Conservation (phyloP, 2,888 invertebrate genomes). For the Polylopha cassiicola region DNA sequence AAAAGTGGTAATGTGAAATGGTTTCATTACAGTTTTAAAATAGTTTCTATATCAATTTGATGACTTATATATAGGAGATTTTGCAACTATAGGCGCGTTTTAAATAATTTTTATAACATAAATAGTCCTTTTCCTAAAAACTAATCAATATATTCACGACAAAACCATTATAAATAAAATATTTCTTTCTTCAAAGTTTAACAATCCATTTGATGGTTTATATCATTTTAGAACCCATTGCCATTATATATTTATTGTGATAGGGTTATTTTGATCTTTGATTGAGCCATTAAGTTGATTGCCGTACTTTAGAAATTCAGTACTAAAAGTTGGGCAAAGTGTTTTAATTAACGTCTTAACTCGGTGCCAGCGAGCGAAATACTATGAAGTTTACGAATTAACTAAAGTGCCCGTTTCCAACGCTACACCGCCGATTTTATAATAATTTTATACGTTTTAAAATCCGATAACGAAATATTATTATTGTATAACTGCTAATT, state of each 20-base stretch:
- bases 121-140: no score
- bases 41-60: no score
- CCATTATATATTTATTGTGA: constrained; percentile 60
- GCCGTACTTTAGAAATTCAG: constrained; percentile 71
- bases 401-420: constrained; percentile 63
- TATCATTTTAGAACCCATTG: constrained; percentile 38
- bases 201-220: constrained; percentile 35
- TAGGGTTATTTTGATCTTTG: constrained; percentile 71
- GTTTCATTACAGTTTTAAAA: no score
- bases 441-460: constrained; percentile 42
- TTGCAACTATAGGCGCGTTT: no score
- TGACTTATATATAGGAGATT: no score
- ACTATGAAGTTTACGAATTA: constrained; percentile 72
- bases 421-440: constrained; percentile 49
- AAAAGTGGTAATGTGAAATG: no score
- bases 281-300: constrained; percentile 72
- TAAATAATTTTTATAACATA: no score
- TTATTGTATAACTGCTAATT: no score
- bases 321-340: constrained; percentile 71
- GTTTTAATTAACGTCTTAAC: constrained; percentile 74
- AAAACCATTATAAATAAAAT: constrained; percentile 1
- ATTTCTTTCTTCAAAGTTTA: not conserved
- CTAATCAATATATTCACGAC: no score
- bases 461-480: constrained; percentile 27
- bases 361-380: constrained; percentile 59